A percentile compares a stretch with the other conserved stretches of the same genome.
Evolutionary conservation across 1,140 invertebrate species (phyloP).

Genomic region (Stegodyphus mimosarum): DNA sequence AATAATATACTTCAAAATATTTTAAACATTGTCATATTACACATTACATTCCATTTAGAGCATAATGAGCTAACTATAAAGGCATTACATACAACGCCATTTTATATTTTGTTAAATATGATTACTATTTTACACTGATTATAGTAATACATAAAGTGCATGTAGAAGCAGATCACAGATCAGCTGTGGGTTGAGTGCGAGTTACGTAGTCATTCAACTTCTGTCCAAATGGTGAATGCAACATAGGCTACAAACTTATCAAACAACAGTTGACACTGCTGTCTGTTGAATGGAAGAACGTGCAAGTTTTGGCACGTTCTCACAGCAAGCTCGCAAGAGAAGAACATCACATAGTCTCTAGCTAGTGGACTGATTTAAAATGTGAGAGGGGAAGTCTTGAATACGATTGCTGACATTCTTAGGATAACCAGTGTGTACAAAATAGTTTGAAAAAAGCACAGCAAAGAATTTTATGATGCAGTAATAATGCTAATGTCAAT

Average conservation of each 20-base stretch:
- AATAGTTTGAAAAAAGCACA: not conserved
- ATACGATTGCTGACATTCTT: not conserved
- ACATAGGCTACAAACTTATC: constrained; percentile 21
- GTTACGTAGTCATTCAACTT: constrained; percentile 19
- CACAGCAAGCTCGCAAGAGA: constrained; percentile 27
- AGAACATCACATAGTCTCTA: constrained; percentile 17
- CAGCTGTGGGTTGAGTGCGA: constrained; percentile 36
- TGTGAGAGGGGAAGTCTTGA: not conserved
- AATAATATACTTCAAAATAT: too few species aligned
- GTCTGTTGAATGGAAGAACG: constrained; percentile 35
- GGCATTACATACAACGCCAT: not conserved
- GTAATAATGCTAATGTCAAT: not conserved
- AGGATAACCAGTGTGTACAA: not conserved
- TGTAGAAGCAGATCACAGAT: constrained; percentile 50
- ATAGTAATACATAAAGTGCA: constrained; percentile 5
- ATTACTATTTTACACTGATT: not conserved
- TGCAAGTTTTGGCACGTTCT: constrained; percentile 36
- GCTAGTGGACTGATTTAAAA: constrained; percentile 21
- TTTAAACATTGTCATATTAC: too few species aligned
- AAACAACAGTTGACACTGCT: not conserved
- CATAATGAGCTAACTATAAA: not conserved
- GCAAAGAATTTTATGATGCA: not conserved
- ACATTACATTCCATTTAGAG: too few species aligned
- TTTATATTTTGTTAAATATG: not conserved
- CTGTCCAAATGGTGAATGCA: constrained; percentile 14